A percentile compares a stretch with the other conserved stretches of the same genome.
phyloP scores from a whole-genome alignment of 2,888 invertebrate genomes.

The Bruchidius siliquastri region DNA sequence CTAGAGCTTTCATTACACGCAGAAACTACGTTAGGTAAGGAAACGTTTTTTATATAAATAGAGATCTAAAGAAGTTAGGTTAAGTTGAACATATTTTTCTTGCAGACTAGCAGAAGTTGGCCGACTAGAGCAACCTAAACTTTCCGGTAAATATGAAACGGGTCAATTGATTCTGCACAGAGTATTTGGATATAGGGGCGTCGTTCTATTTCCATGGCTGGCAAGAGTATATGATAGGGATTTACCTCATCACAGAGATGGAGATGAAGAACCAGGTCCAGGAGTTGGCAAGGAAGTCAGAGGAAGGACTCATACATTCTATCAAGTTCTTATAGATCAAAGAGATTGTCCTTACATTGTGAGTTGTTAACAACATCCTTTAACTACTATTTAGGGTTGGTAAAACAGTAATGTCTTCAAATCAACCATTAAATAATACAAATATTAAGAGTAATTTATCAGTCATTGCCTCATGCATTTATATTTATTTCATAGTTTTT shows the following conservation, averaged over 20 bases:
- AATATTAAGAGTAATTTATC: too few species aligned
- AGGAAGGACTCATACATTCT: slow-evolving; percentile 89
- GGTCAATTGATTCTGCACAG: slow-evolving; percentile 94
- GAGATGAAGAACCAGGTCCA: slow-evolving; percentile 38
- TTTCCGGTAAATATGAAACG: slow-evolving; percentile 88
- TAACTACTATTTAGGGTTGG: too few species aligned
- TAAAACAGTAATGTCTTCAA: too few species aligned
- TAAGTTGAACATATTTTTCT: background rate
- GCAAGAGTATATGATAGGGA: slow-evolving; percentile 94
- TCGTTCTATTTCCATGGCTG: slow-evolving; percentile 94
- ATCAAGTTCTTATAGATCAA: slow-evolving; percentile 96
- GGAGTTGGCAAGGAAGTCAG: slow-evolving; percentile 79
- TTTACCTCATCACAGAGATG: slow-evolving; percentile 52
- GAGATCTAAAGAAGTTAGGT: background rate
- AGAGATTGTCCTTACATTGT: slow-evolving; percentile 96
- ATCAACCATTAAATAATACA: too few species aligned
- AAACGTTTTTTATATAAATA: slow-evolving; percentile 2
- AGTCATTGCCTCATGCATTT: too few species aligned
- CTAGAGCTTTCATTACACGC: slow-evolving; percentile 23
- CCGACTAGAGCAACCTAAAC: slow-evolving; percentile 79
- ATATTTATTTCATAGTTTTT: too few species aligned
- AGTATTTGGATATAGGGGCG: slow-evolving; percentile 96
- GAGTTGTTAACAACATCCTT: too few species aligned
- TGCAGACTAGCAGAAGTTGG: slow-evolving; percentile 90
- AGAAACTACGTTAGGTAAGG: slow-evolving; percentile 33